These are phyloP conservation scores for Dyspetes luteomarginatus DNA, from an alignment of 2,888 invertebrate species.

Conservation along the genomic window DNA sequence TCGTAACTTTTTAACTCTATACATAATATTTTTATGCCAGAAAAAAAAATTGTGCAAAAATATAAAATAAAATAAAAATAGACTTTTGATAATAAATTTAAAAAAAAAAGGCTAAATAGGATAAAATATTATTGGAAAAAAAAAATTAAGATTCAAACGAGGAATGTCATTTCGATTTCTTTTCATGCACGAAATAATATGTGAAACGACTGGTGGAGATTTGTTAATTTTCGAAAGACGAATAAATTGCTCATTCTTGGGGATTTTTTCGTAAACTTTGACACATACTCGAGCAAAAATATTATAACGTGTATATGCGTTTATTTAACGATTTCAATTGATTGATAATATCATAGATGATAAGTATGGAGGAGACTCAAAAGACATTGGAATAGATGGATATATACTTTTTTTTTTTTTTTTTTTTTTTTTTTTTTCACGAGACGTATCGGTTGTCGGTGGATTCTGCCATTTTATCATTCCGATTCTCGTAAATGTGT, in stretches of 20 bases:
- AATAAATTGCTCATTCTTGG: not conserved
- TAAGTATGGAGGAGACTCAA: conserved; percentile 33
- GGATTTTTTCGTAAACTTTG: not conserved
- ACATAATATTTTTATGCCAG: no score
- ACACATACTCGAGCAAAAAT: not conserved
- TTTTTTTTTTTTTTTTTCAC: conserved; percentile 44
- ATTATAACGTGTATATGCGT: not conserved
- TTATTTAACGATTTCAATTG: not conserved
- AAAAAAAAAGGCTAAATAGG: no score
- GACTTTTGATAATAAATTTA: no score
- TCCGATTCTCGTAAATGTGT: conserved; percentile 70
- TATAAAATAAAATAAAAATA: no score
- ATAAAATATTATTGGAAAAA: no score
- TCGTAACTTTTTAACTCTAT: no score
- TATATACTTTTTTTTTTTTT: not conserved
- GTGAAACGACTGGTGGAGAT: not conserved
- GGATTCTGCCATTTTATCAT: conserved; percentile 67
- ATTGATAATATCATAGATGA: not conserved
- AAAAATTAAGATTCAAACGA: no score
- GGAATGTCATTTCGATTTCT: no score
- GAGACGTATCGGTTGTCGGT: conserved; percentile 44
- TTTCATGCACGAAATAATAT: no score
- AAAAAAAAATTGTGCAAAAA: no score
- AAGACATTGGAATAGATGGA: conserved; percentile 18
- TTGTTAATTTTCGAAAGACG: not conserved